Evolutionary conservation across 2,113 vertebrate genomes (phyloP).

Genomic region (Cyphomyrus discorhynchus): DNA sequence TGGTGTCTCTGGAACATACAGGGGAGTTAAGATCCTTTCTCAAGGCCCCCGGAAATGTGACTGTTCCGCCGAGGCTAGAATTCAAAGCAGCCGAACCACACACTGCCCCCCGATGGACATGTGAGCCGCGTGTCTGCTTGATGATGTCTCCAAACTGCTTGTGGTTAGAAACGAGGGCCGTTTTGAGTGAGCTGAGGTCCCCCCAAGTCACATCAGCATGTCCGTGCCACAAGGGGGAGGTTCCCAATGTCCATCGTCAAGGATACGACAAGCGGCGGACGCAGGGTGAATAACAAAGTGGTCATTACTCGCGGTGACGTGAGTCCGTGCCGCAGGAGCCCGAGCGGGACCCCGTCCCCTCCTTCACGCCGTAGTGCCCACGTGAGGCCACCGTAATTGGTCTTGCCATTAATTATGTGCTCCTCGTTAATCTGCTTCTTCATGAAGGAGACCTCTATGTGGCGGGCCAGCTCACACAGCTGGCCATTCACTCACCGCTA

Average conservation of each 20-base stretch:
- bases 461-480: conserved; percentile 28
- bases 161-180: not conserved
- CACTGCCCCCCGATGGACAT: not conserved
- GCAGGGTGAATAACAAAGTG: conserved; percentile 17
- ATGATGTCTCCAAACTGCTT: not conserved
- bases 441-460: conserved; percentile 30
- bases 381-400: conserved; percentile 28
- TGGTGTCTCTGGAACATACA: not conserved
- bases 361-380: conserved; percentile 19
- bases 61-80: not conserved
- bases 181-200: not conserved
- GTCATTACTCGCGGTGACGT: conserved; percentile 36
- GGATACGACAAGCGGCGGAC: not conserved
- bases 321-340: conserved; percentile 15
- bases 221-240: not conserved
- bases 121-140: not conserved
- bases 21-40: not conserved
- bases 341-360: conserved; percentile 15
- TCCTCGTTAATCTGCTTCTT: conserved; percentile 26
- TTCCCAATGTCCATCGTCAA: not conserved
- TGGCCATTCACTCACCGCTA: conserved; percentile 21
- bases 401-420: conserved; percentile 33
- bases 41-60: not conserved
- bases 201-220: not conserved
- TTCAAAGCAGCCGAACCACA: not conserved